phyloP scores from a whole-genome alignment of 2,888 invertebrate genomes.

The Cepaea hortensis region DNA sequence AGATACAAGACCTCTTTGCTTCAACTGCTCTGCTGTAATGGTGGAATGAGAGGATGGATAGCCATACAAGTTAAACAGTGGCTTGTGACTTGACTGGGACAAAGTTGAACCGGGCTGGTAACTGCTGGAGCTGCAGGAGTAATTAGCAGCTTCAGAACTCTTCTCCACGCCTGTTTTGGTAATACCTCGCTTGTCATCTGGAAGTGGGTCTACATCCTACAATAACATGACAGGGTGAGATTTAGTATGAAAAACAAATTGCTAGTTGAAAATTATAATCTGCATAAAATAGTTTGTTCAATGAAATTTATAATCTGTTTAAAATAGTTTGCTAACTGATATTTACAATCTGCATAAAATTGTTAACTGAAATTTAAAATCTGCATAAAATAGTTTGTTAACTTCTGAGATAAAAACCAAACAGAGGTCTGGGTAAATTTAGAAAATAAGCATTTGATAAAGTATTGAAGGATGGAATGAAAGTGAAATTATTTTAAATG shows the following conservation, averaged over 20 bases:
- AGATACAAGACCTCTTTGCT: conserved; percentile 65
- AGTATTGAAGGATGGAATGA: too few relatives aligned
- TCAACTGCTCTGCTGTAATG: conserved; percentile 74
- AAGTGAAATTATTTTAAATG: too few relatives aligned
- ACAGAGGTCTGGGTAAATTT: too few relatives aligned
- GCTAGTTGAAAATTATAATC: too few relatives aligned
- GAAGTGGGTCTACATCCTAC: conserved; percentile 42
- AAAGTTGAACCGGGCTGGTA: conserved; percentile 46
- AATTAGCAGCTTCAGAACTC: conserved; percentile 24
- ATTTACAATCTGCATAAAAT: too few relatives aligned
- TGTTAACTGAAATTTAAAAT: too few relatives aligned
- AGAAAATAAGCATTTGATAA: too few relatives aligned
- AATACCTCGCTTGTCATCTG: conserved; percentile 47
- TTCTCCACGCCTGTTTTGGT: conserved; percentile 41
- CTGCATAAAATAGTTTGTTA: too few relatives aligned
- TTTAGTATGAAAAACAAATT: neutral
- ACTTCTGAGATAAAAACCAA: too few relatives aligned
- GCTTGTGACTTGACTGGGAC: conserved; percentile 39
- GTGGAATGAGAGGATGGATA: conserved; percentile 73
- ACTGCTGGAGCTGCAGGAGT: conserved; percentile 49
- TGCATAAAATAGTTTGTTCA: too few relatives aligned
- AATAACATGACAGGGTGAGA: neutral
- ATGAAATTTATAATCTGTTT: neutral
- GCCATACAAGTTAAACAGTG: conserved; percentile 75
- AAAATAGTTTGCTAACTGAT: too few relatives aligned